phyloP scores from a whole-genome alignment of 2,888 invertebrate species.

The Arrhopalites spinosus region DNA sequence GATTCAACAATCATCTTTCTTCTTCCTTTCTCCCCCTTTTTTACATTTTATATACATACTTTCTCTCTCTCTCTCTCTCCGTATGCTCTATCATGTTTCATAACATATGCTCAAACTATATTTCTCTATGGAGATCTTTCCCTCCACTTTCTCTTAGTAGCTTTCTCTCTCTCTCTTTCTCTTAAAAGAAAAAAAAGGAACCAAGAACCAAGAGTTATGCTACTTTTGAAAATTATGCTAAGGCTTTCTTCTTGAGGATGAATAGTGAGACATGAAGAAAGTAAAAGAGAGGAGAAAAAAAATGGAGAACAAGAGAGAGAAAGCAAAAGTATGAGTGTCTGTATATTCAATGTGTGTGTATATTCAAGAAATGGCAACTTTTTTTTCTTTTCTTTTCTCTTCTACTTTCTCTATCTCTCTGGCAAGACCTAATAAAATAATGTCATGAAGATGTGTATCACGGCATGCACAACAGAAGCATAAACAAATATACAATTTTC shows the following conservation, averaged over 20 bases:
- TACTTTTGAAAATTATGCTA: no score
- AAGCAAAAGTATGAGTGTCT: no score
- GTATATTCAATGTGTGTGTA: no score
- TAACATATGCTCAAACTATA: background rate
- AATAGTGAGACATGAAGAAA: no score
- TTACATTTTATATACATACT: background rate
- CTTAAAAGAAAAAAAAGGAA: no score
- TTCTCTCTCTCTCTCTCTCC: background rate
- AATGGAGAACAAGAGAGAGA: no score
- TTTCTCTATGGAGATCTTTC: background rate
- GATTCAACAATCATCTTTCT: background rate
- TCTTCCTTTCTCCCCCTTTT: background rate
- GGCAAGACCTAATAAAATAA: constrained; percentile 27
- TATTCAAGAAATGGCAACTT: background rate
- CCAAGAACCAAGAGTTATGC: no score
- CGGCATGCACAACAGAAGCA: background rate
- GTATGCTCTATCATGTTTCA: background rate
- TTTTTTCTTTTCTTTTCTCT: background rate
- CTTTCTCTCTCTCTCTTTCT: no score
- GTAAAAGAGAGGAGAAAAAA: no score
- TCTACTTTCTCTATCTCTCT: background rate
- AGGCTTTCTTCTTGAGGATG: no score
- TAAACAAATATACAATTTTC: background rate
- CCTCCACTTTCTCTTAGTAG: no score
- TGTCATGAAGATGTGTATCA: constrained; percentile 29